Evolutionary conservation across 2,888 invertebrate species (phyloP).

Genomic region (Sinotaia quadrata): DNA sequence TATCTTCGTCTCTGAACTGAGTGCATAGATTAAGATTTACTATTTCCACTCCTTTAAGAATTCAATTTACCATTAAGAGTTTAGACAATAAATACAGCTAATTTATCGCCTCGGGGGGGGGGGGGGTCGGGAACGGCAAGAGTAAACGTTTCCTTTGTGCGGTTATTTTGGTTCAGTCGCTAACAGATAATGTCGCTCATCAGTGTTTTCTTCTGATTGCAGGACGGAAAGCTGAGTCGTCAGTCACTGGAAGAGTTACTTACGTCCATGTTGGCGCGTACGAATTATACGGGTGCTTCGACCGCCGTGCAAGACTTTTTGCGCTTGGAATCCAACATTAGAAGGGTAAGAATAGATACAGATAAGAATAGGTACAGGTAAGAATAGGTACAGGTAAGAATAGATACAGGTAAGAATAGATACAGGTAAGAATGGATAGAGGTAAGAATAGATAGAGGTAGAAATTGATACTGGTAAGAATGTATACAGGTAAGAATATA

Average conservation of each 20-base stretch:
- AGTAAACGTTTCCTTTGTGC: too few relatives aligned
- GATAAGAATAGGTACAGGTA: neutral
- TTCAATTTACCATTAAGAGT: too few relatives aligned
- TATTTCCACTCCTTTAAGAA: too few relatives aligned
- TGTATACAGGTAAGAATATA: too few relatives aligned
- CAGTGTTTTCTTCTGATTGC: neutral
- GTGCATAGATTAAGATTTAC: too few relatives aligned
- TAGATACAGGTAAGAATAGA: neutral
- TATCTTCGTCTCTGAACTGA: too few relatives aligned
- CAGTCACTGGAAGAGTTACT: constrained; percentile 19
- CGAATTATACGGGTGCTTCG: constrained; percentile 16
- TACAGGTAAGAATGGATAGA: neutral
- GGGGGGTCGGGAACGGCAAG: too few relatives aligned
- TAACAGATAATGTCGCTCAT: neutral
- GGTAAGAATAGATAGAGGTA: neutral
- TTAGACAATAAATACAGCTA: too few relatives aligned
- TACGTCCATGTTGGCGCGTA: constrained; percentile 13
- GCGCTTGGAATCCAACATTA: constrained; percentile 32
- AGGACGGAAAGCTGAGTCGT: neutral
- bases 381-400: neutral
- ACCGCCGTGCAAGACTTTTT: constrained; percentile 29
- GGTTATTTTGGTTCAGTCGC: neutral
- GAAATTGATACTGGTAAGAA: neutral
- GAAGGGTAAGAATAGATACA: constrained; percentile 26
- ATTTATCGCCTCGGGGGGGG: too few relatives aligned